Evolutionary conservation across 2,888 invertebrate genomes (phyloP), one percentile per base, ranked within the genome.

Genomic region (Heliconius aoede): DNA sequence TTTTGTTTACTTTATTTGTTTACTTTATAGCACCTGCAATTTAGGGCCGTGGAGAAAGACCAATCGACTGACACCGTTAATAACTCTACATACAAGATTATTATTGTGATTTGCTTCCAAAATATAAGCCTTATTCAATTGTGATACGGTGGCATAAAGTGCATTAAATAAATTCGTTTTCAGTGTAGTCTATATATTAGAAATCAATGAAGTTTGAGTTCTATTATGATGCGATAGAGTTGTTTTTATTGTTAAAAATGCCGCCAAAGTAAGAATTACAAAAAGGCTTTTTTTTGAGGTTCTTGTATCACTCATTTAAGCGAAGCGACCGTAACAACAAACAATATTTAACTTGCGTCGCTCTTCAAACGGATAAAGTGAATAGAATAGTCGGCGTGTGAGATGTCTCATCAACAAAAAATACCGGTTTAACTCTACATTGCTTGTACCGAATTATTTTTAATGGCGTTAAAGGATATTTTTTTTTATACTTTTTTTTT

Each of bases 11-110:
- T n/a, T 73, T 62, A 69, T 76, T 60, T 65, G 64, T 74, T 74
- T 65, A 74, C 46, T 77, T 77, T 77, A 77, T 77, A 74, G 69
- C 75, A 78, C 76, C 78, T 78, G 78, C 73, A 73, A 69, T 73
- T 78, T 78, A 68, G 78, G 62, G 67, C 73, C 78, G 69, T 78
- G 76, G 69, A 76, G 78, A 76, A 46, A 60, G 62, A 67, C 75
- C 75, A 75, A 75, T 78, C 68, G 73, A 46, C 78, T 58, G 65
- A 69, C 73, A 78, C 73, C 69, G 76, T 78, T 73, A 73, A 76
- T 76, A 73, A 69, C 46, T 69, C 51, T 72, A 67, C 51, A 28
- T 72, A 67, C 74, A 72, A 72, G 36, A 68, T 24, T 30, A 24
- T 46, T 46, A 26, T n/a, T 4, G 24, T 1, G n/a, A 7, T 30